A percentile compares a stretch with the other conserved stretches of the same genome.
Evolutionary conservation across 2,888 invertebrate genomes (phyloP).

Genomic region (Brenthis hecate): DNA sequence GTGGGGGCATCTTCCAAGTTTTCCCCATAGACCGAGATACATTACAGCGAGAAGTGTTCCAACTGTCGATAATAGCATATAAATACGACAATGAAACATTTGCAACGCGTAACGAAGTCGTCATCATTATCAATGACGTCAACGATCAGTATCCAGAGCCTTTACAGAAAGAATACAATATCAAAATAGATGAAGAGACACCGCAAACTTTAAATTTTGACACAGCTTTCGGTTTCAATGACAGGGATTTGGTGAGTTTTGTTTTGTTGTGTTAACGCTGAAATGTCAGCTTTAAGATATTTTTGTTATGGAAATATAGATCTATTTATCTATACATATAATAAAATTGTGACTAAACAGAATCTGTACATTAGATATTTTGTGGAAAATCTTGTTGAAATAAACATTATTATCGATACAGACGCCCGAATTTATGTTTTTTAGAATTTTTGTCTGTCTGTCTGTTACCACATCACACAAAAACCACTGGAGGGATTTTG

Average conservation of each 20-base stretch:
- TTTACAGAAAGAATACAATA: slow-evolving; percentile 53
- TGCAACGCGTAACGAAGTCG: slow-evolving; percentile 56
- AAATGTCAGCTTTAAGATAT: not conserved
- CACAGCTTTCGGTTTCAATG: slow-evolving; percentile 76
- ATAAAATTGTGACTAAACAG: no score
- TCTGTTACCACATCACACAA: no score
- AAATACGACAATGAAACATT: slow-evolving; percentile 64
- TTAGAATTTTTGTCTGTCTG: no score
- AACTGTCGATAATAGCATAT: slow-evolving; percentile 71
- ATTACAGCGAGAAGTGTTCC: slow-evolving; percentile 71
- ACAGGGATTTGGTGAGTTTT: slow-evolving; percentile 75
- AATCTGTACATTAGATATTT: no score
- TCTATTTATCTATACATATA: no score
- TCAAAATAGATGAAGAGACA: slow-evolving; percentile 79
- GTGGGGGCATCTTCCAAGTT: slow-evolving; percentile 63
- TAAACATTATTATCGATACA: no score
- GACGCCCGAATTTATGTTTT: no score
- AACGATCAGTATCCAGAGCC: slow-evolving; percentile 86
- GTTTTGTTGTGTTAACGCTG: not conserved
- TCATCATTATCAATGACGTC: slow-evolving; percentile 78
- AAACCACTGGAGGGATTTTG: no score
- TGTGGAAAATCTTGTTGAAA: no score
- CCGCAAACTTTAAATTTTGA: slow-evolving; percentile 72
- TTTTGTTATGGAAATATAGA: no score
- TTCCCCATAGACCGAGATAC: slow-evolving; percentile 72